Evolutionary conservation across 1,140 invertebrate species (phyloP).

Genomic region (Pachyrhynchus sulphureomaculatus): DNA sequence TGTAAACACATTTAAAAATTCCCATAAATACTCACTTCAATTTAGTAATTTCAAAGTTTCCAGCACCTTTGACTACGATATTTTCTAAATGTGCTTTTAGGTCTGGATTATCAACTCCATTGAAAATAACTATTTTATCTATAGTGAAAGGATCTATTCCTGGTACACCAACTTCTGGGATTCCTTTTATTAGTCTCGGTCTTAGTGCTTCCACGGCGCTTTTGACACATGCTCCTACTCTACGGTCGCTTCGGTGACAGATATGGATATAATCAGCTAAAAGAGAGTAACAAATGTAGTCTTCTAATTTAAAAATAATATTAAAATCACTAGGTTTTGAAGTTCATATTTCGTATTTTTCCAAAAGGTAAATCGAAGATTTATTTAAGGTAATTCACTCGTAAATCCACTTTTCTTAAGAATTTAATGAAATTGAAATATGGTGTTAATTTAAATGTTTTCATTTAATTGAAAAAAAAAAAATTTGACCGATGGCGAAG

Average conservation of each 20-base stretch:
- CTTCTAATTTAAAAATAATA: too few relatives aligned
- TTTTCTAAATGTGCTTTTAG: conserved; percentile 11
- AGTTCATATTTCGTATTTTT: too few relatives aligned
- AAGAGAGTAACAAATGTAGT: neutral
- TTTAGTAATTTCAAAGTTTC: conserved; percentile 29
- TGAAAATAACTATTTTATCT: conserved; percentile 51
- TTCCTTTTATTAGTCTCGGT: conserved; percentile 61
- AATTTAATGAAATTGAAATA: too few relatives aligned
- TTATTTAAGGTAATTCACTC: too few relatives aligned
- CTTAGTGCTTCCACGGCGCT: conserved; percentile 63
- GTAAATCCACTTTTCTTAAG: too few relatives aligned
- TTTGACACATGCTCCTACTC: conserved; percentile 65
- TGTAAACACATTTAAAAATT: too few relatives aligned
- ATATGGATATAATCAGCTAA: conserved; percentile 68
- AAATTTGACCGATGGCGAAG: too few relatives aligned
- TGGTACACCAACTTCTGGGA: conserved; percentile 67
- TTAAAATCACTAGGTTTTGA: too few relatives aligned
- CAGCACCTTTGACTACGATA: conserved; percentile 7
- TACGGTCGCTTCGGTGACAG: conserved; percentile 63
- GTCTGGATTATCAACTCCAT: neutral
- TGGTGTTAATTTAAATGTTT: too few relatives aligned
- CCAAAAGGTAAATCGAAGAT: too few relatives aligned
- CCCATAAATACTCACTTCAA: conserved; percentile 15
- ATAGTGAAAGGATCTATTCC: conserved; percentile 64
- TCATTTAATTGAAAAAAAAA: too few relatives aligned